phyloP scores from a whole-genome alignment of 2,113 vertebrate species.

The Heterotilapia buettikoferi region DNA sequence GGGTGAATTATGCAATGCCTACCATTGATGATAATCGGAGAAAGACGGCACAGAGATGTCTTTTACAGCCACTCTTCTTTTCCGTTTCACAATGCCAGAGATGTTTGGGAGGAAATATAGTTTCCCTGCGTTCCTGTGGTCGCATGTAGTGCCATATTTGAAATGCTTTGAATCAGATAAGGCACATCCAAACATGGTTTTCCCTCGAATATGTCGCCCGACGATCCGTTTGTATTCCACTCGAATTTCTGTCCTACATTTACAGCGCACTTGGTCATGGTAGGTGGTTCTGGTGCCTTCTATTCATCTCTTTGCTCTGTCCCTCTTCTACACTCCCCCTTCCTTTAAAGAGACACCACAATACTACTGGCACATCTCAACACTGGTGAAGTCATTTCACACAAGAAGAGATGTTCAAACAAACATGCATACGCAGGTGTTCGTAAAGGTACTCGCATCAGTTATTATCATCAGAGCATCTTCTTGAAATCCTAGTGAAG shows the following conservation, averaged over 20 bases:
- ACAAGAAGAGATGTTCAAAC: not conserved
- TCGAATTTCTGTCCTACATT: constrained; percentile 66
- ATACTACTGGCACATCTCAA: constrained; percentile 37
- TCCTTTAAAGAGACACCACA: constrained; percentile 72
- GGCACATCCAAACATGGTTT: constrained; percentile 64
- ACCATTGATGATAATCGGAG: constrained; percentile 55
- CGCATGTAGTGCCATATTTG: constrained; percentile 19
- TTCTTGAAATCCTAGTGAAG: not conserved
- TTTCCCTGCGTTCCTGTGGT: constrained; percentile 53
- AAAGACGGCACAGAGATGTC: constrained; percentile 28
- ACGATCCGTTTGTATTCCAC: constrained; percentile 55
- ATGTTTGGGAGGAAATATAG: constrained; percentile 47
- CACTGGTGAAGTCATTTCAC: constrained; percentile 2
- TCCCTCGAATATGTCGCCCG: constrained; percentile 32
- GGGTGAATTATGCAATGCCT: constrained; percentile 71
- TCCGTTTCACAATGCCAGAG: constrained; percentile 54
- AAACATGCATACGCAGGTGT: not conserved
- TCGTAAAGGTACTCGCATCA: not conserved
- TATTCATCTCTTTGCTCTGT: constrained; percentile 69
- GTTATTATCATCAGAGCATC: not conserved
- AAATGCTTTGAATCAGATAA: constrained; percentile 36
- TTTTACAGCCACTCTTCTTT: constrained; percentile 49
- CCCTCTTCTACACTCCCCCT: constrained; percentile 66
- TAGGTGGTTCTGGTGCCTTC: constrained; percentile 72
- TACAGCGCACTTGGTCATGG: constrained; percentile 66